Conservation (phyloP, 2,888 invertebrate species). For the Boloria selene region DNA sequence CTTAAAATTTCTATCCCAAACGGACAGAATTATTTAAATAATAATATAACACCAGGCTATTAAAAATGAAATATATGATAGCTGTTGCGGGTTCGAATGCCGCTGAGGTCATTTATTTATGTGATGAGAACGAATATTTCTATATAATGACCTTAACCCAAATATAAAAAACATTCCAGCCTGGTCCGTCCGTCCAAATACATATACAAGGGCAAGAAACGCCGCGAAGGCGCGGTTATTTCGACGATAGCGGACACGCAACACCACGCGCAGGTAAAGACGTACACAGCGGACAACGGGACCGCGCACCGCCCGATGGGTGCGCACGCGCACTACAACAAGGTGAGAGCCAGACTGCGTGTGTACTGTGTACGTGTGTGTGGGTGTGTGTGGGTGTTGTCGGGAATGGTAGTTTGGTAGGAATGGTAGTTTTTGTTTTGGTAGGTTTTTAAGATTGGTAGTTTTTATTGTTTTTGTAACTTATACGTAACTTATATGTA, state of each 20-base stretch:
- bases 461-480: too few species aligned
- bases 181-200: slow-evolving; percentile 75
- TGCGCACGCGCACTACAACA: slow-evolving; percentile 94
- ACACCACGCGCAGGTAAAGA: slow-evolving; percentile 95
- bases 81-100: too few species aligned
- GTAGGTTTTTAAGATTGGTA: too few species aligned
- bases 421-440: neutral
- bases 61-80: too few species aligned
- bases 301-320: slow-evolving; percentile 89
- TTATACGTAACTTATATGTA: too few species aligned
- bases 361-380: slow-evolving; percentile 9
- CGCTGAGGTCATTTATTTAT: too few species aligned
- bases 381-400: slow-evolving; percentile 1
- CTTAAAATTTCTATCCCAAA: too few species aligned
- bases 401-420: neutral
- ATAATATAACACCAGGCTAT: too few species aligned
- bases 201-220: slow-evolving; percentile 77
- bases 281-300: slow-evolving; percentile 96
- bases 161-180: slow-evolving; percentile 50
- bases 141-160: too few species aligned
- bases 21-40: too few species aligned
- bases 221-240: slow-evolving; percentile 72
- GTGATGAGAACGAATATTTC: too few species aligned
- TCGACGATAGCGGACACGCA: slow-evolving; percentile 79
- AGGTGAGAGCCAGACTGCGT: slow-evolving; percentile 87